phyloP scores from a whole-genome alignment of 2,113 vertebrate genomes.

The Sclerurus mexicanus region DNA sequence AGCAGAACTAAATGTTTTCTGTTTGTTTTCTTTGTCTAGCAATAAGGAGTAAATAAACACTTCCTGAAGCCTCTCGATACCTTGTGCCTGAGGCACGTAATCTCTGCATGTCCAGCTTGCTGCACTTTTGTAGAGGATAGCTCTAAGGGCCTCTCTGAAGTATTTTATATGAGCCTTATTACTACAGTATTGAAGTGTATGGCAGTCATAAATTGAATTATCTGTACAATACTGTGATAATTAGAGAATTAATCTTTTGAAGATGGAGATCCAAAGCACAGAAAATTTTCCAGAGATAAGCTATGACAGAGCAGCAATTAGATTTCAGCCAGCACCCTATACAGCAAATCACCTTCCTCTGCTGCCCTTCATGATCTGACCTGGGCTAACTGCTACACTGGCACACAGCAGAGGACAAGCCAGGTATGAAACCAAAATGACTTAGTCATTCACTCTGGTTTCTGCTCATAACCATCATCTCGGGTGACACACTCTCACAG shows the following conservation, averaged over 20 bases:
- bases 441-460: background rate
- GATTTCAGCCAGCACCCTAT: background rate
- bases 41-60: background rate
- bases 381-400: rapidly evolving
- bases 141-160: background rate
- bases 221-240: background rate
- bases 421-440: background rate
- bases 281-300: background rate
- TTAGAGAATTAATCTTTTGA: background rate
- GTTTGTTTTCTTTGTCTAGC: background rate
- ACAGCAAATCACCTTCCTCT: background rate
- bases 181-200: background rate
- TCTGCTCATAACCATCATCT: background rate
- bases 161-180: background rate
- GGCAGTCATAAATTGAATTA: background rate
- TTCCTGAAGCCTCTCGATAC: background rate
- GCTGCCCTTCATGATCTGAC: background rate
- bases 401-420: background rate
- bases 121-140: background rate
- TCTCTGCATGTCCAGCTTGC: background rate
- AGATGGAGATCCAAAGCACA: background rate
- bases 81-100: background rate
- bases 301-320: background rate
- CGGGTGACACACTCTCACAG: rapidly evolving
- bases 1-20: background rate